Conservation (phyloP, 2,113 vertebrate genomes). For the Podarcis muralis region DNA sequence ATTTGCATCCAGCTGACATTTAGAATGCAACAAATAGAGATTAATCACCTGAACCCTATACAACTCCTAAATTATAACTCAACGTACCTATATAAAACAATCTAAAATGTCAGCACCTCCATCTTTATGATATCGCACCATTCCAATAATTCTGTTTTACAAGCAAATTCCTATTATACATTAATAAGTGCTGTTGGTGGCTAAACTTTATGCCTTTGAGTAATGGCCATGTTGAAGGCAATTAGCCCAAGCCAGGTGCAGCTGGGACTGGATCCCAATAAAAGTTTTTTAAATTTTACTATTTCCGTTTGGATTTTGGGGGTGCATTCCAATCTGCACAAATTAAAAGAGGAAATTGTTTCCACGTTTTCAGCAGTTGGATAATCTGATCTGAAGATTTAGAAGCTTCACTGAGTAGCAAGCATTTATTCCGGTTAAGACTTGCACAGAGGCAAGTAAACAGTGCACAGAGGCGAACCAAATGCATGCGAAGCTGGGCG, state of each 20-base stretch:
- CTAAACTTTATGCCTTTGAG: conserved; percentile 80
- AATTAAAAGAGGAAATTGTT: conserved; percentile 83
- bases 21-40: conserved; percentile 66
- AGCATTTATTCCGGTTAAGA: conserved; percentile 46
- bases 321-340: conserved; percentile 83
- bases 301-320: conserved; percentile 88
- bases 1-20: conserved; percentile 25
- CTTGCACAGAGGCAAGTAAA: conserved; percentile 28
- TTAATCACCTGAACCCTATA: conserved; percentile 75
- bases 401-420: conserved; percentile 13
- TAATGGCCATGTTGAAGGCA: conserved; percentile 84
- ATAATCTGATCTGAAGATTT: conserved; percentile 53
- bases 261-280: conserved; percentile 85
- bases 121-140: conserved; percentile 83
- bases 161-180: conserved; percentile 85
- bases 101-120: conserved; percentile 83
- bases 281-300: conserved; percentile 94
- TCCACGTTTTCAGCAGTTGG: conserved; percentile 78
- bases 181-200: conserved; percentile 85
- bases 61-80: conserved; percentile 77
- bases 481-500: background rate
- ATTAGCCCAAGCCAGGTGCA: conserved; percentile 96
- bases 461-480: conserved; percentile 39
- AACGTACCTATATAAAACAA: conserved; percentile 77
- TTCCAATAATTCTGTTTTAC: conserved; percentile 84